Evolutionary conservation across 2,888 invertebrate species (phyloP).

Genomic region (Calameuta idolon): DNA sequence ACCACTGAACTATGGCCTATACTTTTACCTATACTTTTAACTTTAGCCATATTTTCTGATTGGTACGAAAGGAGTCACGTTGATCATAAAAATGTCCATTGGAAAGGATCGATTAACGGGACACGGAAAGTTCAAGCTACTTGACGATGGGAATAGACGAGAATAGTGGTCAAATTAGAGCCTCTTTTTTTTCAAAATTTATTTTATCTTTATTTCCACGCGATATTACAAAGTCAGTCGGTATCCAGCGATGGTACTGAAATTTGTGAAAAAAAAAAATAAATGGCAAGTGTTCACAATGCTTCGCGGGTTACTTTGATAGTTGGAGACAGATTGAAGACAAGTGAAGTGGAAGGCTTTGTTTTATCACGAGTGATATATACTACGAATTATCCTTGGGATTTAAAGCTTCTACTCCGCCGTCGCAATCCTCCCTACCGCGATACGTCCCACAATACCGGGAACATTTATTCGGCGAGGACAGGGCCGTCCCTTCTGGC

Average conservation of each 20-base stretch:
- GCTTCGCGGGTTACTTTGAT: neutral
- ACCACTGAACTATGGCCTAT: too few species aligned
- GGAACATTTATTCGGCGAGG: neutral
- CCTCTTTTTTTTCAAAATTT: neutral
- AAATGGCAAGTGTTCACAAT: neutral
- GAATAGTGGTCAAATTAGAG: neutral
- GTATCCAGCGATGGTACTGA: neutral
- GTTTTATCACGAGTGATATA: neutral
- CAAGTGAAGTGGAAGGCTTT: neutral
- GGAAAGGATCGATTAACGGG: neutral
- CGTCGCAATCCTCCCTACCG: neutral
- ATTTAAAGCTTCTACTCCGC: neutral
- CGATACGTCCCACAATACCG: neutral
- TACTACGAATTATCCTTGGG: neutral
- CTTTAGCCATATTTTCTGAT: constrained; percentile 45
- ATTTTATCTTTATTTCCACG: neutral
- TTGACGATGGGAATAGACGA: neutral
- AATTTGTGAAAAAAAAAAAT: neutral
- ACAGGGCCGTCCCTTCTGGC: neutral
- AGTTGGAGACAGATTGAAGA: neutral
- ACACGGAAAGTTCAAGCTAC: neutral
- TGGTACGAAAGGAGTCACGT: constrained; percentile 27
- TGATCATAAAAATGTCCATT: constrained; percentile 1
- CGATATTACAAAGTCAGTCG: neutral
- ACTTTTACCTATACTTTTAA: constrained; percentile 30